phyloP scores from a whole-genome alignment of 2,888 invertebrate species.

The Zygothrica quintamaculata region DNA sequence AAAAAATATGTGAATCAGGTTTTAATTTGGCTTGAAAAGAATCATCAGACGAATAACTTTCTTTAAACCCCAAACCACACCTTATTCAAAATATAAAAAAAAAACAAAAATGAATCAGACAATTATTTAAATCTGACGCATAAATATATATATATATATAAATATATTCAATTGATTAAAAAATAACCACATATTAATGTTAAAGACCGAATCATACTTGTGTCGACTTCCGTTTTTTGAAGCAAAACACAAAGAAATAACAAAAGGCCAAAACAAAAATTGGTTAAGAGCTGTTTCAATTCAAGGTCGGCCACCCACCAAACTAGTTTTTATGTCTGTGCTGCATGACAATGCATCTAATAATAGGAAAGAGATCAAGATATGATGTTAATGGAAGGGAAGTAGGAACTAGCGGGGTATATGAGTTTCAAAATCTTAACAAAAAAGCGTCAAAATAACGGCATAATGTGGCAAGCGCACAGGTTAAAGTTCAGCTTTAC shows the following conservation, averaged over 20 bases:
- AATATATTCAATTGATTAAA: too few species aligned
- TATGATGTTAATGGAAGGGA: too few species aligned
- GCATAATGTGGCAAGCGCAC: conserved; percentile 11
- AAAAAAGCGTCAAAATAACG: conserved; percentile 39
- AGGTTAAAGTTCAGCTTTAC: conserved; percentile 50
- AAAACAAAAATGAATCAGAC: conserved; percentile 36
- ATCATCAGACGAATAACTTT: neutral
- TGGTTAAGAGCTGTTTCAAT: conserved; percentile 28
- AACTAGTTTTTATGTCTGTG: conserved; percentile 41
- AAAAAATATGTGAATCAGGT: conserved; percentile 28
- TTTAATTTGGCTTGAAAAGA: neutral
- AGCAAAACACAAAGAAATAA: conserved; percentile 26
- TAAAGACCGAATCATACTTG: conserved; percentile 25
- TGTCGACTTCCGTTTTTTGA: conserved; percentile 44
- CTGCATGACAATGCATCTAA: conserved; percentile 39
- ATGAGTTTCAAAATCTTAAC: too few species aligned
- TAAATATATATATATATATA: too few species aligned
- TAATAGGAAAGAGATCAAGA: neutral
- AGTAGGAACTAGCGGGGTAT: too few species aligned
- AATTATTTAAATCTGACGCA: conserved; percentile 36
- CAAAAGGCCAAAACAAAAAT: conserved; percentile 20
- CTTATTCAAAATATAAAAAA: conserved; percentile 35
- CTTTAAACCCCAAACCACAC: conserved; percentile 27
- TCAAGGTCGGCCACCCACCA: conserved; percentile 62
- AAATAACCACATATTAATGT: conserved; percentile 1